Evolutionary conservation across 2,113 vertebrate genomes (phyloP).

Genomic region (Sylvilagus bachmani): DNA sequence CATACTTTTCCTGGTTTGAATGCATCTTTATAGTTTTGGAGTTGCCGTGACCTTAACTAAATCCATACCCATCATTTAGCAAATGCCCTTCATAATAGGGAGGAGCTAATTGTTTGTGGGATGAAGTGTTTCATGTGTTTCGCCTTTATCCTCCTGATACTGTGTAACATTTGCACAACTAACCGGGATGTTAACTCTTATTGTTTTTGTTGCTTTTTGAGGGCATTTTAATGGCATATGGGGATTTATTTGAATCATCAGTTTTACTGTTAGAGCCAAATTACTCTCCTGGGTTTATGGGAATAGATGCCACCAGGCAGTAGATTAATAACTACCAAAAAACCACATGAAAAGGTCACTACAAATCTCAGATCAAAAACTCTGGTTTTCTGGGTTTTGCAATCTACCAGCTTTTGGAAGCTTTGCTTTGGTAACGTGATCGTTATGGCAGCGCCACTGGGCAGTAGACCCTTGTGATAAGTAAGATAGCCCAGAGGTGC

Average conservation of each 20-base stretch:
- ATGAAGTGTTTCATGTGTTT: conserved; percentile 60
- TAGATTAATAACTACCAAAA: conserved; percentile 80
- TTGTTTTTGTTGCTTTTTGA: conserved; percentile 66
- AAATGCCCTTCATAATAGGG: conserved; percentile 63
- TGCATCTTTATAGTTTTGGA: conserved; percentile 52
- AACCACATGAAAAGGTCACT: conserved; percentile 76
- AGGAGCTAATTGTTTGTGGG: conserved; percentile 40
- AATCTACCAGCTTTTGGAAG: conserved; percentile 45
- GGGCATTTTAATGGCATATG: conserved; percentile 66
- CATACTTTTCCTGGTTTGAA: conserved; percentile 20
- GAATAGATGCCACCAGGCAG: conserved; percentile 65
- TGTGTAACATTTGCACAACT: conserved; percentile 57
- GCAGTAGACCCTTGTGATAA: neutral
- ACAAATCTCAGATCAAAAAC: conserved; percentile 74
- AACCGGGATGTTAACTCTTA: conserved; percentile 41
- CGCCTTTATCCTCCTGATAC: conserved; percentile 39
- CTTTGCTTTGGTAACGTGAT: conserved; percentile 71
- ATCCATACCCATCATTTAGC: conserved; percentile 20
- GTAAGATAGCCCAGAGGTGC: neutral
- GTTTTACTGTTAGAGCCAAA: conserved; percentile 75
- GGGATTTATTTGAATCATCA: conserved; percentile 51
- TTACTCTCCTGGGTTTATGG: conserved; percentile 72
- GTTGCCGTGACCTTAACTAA: conserved; percentile 65
- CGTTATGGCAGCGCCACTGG: conserved; percentile 25
- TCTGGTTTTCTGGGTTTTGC: conserved; percentile 75